Conservation (phyloP, 2,797 vertebrate species). For the Phalanger gymnotis region DNA sequence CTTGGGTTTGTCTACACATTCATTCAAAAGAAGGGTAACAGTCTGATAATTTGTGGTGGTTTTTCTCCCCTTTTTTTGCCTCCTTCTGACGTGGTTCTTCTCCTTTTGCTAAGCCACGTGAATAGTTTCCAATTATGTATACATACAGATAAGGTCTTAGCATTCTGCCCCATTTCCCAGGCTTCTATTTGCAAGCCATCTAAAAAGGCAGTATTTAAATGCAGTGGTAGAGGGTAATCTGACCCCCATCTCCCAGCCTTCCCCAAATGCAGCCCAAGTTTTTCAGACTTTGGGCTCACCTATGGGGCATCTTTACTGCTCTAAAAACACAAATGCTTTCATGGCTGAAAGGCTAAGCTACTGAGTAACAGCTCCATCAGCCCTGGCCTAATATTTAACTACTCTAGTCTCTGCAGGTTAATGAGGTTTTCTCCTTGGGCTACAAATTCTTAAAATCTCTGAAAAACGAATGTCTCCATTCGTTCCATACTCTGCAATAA, state of each 20-base stretch:
- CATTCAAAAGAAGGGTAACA: background rate
- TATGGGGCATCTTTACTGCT: background rate
- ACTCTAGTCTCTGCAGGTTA: background rate
- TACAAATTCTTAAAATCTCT: background rate
- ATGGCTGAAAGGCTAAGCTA: background rate
- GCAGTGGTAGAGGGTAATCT: background rate
- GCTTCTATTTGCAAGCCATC: background rate
- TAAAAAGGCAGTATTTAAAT: accelerated
- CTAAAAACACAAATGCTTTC: background rate
- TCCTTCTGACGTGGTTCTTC: too few relatives aligned
- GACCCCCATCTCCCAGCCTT: accelerated
- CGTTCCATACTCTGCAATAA: background rate
- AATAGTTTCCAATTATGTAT: background rate
- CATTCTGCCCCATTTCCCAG: background rate
- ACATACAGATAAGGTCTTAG: background rate
- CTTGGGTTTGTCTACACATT: background rate
- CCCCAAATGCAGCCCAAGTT: accelerated
- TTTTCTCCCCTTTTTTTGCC: too few relatives aligned
- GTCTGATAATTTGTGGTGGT: background rate
- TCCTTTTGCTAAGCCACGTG: background rate
- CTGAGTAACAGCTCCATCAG: accelerated
- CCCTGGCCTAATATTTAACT: slow-evolving; percentile 61
- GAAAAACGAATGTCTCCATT: background rate
- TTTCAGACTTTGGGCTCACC: background rate
- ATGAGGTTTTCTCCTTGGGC: background rate